Conservation (phyloP, 2,113 vertebrate genomes). For the Antennarius striatus region DNA sequence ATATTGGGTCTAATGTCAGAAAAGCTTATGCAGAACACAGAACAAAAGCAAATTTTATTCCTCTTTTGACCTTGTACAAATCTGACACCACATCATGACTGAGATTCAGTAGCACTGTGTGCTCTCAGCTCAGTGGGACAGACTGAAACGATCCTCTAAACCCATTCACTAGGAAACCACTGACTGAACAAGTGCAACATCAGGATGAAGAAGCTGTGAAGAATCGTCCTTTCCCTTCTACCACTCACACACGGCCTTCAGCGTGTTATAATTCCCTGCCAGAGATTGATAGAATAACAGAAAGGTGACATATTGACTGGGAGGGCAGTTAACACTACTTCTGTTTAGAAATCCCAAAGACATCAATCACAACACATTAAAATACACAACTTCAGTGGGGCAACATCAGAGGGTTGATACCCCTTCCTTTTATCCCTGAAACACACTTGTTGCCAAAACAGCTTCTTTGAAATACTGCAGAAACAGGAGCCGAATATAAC, state of each 20-base stretch:
- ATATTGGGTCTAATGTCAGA: conserved; percentile 46
- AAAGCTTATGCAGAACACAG: conserved; percentile 43
- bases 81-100: conserved; percentile 68
- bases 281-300: not conserved
- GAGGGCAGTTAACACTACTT: conserved; percentile 24
- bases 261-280: not conserved
- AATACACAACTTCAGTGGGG: conserved; percentile 33
- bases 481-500: conserved; percentile 16
- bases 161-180: conserved; percentile 33
- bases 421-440: conserved; percentile 56
- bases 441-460: conserved; percentile 18
- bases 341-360: conserved; percentile 28
- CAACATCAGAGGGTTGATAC: conserved; percentile 1
- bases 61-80: conserved; percentile 21
- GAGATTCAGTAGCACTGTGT: conserved; percentile 39
- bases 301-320: conserved; percentile 38
- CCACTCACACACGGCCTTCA: conserved; percentile 38
- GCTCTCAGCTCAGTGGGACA: conserved; percentile 73
- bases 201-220: conserved; percentile 26
- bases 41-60: conserved; percentile 22
- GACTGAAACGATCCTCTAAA: conserved; percentile 19
- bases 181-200: conserved; percentile 48
- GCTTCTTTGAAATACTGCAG: conserved; percentile 59
- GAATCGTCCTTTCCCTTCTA: conserved; percentile 49
- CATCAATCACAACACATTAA: conserved; percentile 35